Base-by-base conservation (phyloP, 2,888 invertebrate genomes). In the Parapristionchus giblindavisi region DNA sequence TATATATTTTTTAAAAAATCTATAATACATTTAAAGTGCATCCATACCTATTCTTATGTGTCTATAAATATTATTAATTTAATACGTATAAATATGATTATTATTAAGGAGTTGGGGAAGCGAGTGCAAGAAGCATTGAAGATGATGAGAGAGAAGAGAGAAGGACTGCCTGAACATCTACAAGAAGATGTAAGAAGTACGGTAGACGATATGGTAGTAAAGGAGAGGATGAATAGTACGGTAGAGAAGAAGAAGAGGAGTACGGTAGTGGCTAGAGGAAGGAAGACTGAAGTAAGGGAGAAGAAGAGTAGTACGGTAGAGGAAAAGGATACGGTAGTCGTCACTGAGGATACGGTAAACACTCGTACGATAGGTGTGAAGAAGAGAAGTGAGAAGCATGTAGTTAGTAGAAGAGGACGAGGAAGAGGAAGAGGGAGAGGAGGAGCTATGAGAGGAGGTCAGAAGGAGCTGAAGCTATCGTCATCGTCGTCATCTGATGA, bases 51-150 rank as follows among this genome's bases (percentile, higher is more conserved):
- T n/a, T n/a, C n/a, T n/a, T n/a, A n/a, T n/a, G n/a, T n/a, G n/a
- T n/a, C n/a, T n/a, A n/a, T n/a, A n/a, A n/a, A n/a, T n/a, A n/a
- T n/a, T n/a, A n/a, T n/a, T n/a, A n/a, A n/a, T n/a, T n/a, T n/a
- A n/a, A n/a, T n/a, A n/a, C n/a, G n/a, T n/a, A n/a, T n/a, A n/a
- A n/a, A n/a, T n/a, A n/a, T n/a, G n/a, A n/a, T n/a, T n/a, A n/a
- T n/a, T n/a, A n/a, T n/a, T n/a, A n/a, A n/a, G n/a, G n/a, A 58
- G 34, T 40, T 71, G 71, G 48, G 43, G 11, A 71, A 71, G 71
- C 8, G 71, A n/a, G 36, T 71, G 27, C 27, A 56, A 24, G 40
- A 24, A 0, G 71, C 71, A 1, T 24, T 71, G 21, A 29, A 0
- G 14, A 71, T 40, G 48, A 54, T 71, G 32, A 71, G 48, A 4